These are phyloP conservation scores for Battus philenor DNA, from an alignment of 1,140 invertebrate genomes.

Conservation along the genomic window DNA sequence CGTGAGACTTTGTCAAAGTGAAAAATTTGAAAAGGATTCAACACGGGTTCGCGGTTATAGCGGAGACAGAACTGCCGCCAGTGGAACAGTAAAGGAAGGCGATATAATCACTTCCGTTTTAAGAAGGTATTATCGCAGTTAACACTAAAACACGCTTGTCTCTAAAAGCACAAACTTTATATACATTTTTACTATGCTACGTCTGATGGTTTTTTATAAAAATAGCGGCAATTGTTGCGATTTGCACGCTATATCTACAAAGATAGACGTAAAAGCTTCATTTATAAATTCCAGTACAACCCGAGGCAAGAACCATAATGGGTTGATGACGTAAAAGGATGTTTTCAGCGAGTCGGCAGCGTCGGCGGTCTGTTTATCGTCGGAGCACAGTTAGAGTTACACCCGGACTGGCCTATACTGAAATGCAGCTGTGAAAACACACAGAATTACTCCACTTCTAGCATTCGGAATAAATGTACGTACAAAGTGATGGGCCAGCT, in stretches of 20 bases:
- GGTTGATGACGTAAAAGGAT: constrained; percentile 73
- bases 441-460: constrained; percentile 54
- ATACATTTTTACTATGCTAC: too few species aligned
- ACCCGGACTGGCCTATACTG: constrained; percentile 53
- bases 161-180: too few species aligned
- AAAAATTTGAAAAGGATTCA: too few species aligned
- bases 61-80: too few species aligned
- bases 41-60: too few species aligned
- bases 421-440: constrained; percentile 72
- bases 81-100: too few species aligned
- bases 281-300: constrained; percentile 20
- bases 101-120: too few species aligned
- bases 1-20: too few species aligned
- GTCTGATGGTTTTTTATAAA: too few species aligned
- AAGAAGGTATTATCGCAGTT: too few species aligned
- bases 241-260: constrained; percentile 9
- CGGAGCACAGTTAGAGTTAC: constrained; percentile 61
- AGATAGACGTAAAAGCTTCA: constrained; percentile 11
- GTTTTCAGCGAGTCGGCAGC: constrained; percentile 70
- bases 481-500: constrained; percentile 30
- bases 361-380: constrained; percentile 71
- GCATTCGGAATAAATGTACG: constrained; percentile 46
- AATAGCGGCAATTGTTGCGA: neutral
- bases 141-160: too few species aligned
- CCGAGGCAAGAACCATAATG: constrained; percentile 52